Base-by-base conservation (phyloP, 2,888 invertebrate species). In the Apoda limacodes region DNA sequence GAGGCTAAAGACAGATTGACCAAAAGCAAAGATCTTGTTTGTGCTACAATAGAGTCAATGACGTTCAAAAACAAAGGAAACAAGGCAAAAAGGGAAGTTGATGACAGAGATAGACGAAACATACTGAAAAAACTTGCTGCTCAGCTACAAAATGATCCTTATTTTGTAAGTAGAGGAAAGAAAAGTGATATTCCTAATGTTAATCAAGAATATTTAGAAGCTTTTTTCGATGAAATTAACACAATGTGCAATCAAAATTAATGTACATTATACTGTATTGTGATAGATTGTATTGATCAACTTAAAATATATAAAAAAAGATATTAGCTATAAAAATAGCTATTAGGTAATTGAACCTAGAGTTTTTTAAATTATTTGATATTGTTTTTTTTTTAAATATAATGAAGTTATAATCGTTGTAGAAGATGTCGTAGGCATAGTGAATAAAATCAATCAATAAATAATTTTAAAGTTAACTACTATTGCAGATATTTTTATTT, bases 161-260 rank as follows among this genome's bases (percentile, higher is more conserved):
- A 74, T 50, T 75, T 66, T 32, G 75, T 72, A 0, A 78, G 75
- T 39, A 60, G 80, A 30, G 80, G 80, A 9, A 80, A 76, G 45
- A 76, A 66, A 50, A 59, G 40, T 30, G 52, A 47, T 13, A 43
- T 40, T n/a, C 4, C 40, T 2, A 38, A 24, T 28, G 22, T 13
- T 9, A 49, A 50, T 5, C 52, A 54, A 13, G 53, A 58, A 26
- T 31, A 48, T 36, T 43, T 70, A 22, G 52, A 58, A 34, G 58
- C 65, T 26, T 70, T 76, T 38, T 53, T 78, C 14, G 55, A 48
- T 35, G 60, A 63, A 37, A 39, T 76, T 17, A 53, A 60, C 34
- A 47, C 48, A 26, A 67, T 69, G 55, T 78, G 78, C 54, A 46
- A 55, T 45, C 63, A 52, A 48, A 40, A 24, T 24, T 15, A 30